phyloP scores from a whole-genome alignment of 2,113 vertebrate genomes.

The Chrysemys picta region DNA sequence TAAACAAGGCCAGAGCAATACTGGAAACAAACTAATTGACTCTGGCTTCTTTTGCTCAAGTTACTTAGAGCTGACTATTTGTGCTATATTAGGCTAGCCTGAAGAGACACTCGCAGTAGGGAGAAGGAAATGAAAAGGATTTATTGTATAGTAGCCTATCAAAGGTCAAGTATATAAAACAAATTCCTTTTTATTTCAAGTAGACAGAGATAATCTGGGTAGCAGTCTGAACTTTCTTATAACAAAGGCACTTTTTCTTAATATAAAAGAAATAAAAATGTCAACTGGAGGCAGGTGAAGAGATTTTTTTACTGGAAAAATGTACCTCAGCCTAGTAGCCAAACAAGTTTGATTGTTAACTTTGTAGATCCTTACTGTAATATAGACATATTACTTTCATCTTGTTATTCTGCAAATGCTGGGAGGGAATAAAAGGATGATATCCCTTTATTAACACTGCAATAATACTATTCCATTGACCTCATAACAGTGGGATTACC shows the following conservation, averaged over 20 bases:
- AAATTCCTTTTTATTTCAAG: conserved; percentile 71
- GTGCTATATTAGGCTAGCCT: conserved; percentile 42
- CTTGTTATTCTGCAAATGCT: conserved; percentile 8
- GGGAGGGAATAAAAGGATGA: neutral
- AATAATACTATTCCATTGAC: neutral
- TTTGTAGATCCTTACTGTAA: conserved; percentile 34
- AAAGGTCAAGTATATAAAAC: conserved; percentile 75
- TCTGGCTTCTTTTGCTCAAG: conserved; percentile 26
- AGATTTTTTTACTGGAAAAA: neutral
- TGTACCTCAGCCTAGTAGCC: neutral
- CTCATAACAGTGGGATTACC: neutral
- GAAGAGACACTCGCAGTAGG: conserved; percentile 37
- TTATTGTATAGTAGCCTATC: conserved; percentile 65
- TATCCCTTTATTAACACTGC: neutral
- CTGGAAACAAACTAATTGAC: conserved; percentile 65
- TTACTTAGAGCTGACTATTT: conserved; percentile 39
- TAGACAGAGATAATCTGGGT: conserved; percentile 58
- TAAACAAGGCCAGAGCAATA: conserved; percentile 30
- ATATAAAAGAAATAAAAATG: conserved; percentile 62
- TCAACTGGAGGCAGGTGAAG: conserved; percentile 21
- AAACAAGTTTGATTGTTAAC: conserved; percentile 13
- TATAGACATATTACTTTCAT: conserved; percentile 25
- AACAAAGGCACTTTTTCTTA: conserved; percentile 34
- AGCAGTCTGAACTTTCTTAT: conserved; percentile 40
- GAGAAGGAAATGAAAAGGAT: conserved; percentile 67